Conservation (phyloP, 1,140 invertebrate genomes). For the Neodiprion virginianus region DNA sequence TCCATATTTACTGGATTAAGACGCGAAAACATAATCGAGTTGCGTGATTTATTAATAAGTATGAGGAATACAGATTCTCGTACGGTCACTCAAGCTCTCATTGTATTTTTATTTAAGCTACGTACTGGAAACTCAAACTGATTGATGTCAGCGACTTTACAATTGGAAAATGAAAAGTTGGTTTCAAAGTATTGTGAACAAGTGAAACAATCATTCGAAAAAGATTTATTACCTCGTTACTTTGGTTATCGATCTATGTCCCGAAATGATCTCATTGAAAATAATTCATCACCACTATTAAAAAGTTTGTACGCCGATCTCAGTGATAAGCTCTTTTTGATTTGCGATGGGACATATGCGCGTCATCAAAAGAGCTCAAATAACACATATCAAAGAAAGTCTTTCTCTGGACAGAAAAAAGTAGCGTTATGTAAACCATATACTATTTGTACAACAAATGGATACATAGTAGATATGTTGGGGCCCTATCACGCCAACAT, state of each 20-base stretch:
- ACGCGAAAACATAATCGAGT: conserved; percentile 28
- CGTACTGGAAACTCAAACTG: conserved; percentile 26
- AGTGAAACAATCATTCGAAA: conserved; percentile 21
- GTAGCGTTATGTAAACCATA: conserved; percentile 26
- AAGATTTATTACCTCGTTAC: conserved; percentile 15
- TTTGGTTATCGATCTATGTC: not conserved
- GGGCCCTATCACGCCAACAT: conserved; percentile 29
- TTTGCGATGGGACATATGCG: conserved; percentile 15
- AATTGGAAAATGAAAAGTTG: conserved; percentile 17
- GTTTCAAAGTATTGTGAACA: conserved; percentile 16
- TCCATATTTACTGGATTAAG: conserved; percentile 28
- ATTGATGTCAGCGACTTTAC: conserved; percentile 21
- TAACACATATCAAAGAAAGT: not conserved
- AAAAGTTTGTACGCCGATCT: conserved; percentile 12
- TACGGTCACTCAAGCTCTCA: conserved; percentile 22
- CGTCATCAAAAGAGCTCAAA: conserved; percentile 6
- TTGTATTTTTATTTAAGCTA: conserved; percentile 27
- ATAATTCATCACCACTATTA: not conserved
- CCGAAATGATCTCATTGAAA: not conserved
- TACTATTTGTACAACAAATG: conserved; percentile 14
- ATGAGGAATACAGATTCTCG: conserved; percentile 27
- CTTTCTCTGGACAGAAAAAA: conserved; percentile 29
- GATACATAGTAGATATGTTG: conserved; percentile 24
- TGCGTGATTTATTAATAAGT: conserved; percentile 21
- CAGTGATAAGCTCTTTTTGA: conserved; percentile 11